Evolutionary conservation across 2,888 invertebrate genomes (phyloP), one percentile per base, ranked within the genome.

Genomic region (Busseola fusca): DNA sequence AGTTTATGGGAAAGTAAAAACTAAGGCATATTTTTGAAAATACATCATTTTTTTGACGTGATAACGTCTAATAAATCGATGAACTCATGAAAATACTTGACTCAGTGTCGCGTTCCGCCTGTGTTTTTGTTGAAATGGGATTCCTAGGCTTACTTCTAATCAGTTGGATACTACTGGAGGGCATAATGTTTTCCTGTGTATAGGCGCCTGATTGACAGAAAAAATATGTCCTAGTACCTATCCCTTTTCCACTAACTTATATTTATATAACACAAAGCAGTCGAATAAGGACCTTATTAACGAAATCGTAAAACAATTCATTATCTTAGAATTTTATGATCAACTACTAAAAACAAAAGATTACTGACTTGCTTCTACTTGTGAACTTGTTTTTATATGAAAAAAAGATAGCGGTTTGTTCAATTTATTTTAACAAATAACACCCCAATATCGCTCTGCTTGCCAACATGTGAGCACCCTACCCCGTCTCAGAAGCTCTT

Each of bases 401-500:
- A 34, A 37, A n/a, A 54, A 58, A 58, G 16, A n/a, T 16, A 0
- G 34, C 9, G 21, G 4, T 14, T n/a, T 34, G n/a, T 40, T 18
- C 2, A 37, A 40, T 25, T 14, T 4, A 16, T 3, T 25, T 30
- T 4, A 60, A 27, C 3, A 50, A 42, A 14, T 52, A 0, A 18
- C 42, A 60, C 1, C 12, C 1, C 1, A n/a, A 50, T 34, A 59
- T 60, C 85, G 86, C 86, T 83, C 21, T 70, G 75, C 84, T 83
- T 62, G 30, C 63, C 45, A 86, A 48, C n/a, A 63, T 54, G 48
- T 16, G 16, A 52, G 50, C 37, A 58, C 63, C 80, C 69, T 60
- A 57, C 81, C 81, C 80, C 84, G 69, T 74, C 82, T 78, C 83
- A 69, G 76, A 83, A 84, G 69, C 73, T 78, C 71, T 72, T 68